phyloP scores from a whole-genome alignment of 2,113 vertebrate species.

The Holacanthus passer region DNA sequence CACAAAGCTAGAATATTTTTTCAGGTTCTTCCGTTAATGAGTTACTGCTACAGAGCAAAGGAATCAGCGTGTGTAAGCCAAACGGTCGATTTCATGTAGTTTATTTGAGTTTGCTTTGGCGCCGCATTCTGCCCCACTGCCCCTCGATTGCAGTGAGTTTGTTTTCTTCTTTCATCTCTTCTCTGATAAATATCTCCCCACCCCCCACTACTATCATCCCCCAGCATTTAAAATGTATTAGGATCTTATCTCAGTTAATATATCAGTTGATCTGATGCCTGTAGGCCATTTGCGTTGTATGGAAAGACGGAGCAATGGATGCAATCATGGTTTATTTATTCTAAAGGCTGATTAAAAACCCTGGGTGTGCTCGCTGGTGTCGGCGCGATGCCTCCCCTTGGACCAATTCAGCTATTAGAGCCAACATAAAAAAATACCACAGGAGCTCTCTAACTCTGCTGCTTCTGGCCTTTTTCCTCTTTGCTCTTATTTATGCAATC shows the following conservation, averaged over 20 bases:
- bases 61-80: slow-evolving; percentile 4
- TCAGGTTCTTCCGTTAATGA: slow-evolving; percentile 54
- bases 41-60: slow-evolving; percentile 26
- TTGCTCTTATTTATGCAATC: slow-evolving; percentile 25
- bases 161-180: slow-evolving; percentile 24
- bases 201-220: neutral
- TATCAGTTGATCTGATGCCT: slow-evolving; percentile 52
- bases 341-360: slow-evolving; percentile 64
- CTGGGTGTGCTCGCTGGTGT: slow-evolving; percentile 27
- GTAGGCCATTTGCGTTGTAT: slow-evolving; percentile 37
- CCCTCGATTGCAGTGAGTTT: slow-evolving; percentile 13
- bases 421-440: slow-evolving; percentile 36
- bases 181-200: slow-evolving; percentile 22
- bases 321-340: slow-evolving; percentile 64
- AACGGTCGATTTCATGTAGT: slow-evolving; percentile 23
- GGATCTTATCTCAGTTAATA: slow-evolving; percentile 53
- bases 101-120: slow-evolving; percentile 42
- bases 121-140: neutral
- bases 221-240: slow-evolving; percentile 55
- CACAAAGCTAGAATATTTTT: slow-evolving; percentile 35
- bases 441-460: slow-evolving; percentile 11
- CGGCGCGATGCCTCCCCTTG: slow-evolving; percentile 1
- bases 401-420: slow-evolving; percentile 60
- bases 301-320: slow-evolving; percentile 34
- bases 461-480: slow-evolving; percentile 19